Base-by-base conservation (phyloP, 2,797 vertebrate genomes). In the Rhynchotus rufescens region DNA sequence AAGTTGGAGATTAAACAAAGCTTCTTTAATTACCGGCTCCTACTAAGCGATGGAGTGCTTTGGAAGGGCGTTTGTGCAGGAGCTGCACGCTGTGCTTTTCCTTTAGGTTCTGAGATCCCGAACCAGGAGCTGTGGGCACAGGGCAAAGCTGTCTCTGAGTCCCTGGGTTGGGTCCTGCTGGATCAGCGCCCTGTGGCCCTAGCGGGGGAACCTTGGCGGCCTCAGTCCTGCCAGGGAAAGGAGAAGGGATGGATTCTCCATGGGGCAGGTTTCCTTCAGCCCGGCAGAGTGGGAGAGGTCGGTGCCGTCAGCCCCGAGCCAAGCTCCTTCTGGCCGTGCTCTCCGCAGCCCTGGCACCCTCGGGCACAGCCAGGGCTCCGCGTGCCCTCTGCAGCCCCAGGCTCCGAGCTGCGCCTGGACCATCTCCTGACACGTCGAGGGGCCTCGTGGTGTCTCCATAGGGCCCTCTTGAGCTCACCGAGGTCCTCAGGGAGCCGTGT, bases 31-130 rank as follows among this genome's bases (percentile, higher is more conserved):
- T 86, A 13, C 34, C 23, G 32, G 7, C n/a, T 56, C 49, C 30
- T 44, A 15, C 14, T 7, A 56, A 36, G 26, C 66, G 36, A n/a
- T 4, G 30, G 30, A 34, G 36, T 22, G 60, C 52, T 4, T 0
- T 4, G 51, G 77, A 40, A 57, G 30, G 47, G n/a, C 1, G 1
- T 7, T 73, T 15, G 13, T 67, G 21, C 26, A 3, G 0, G 13
- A 21, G 44, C 23, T 34, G 28, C 11, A 6, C 7, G 1, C 52
- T 26, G 3, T 10, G 25, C 38, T n/a, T 65, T 69, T 59, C 67
- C 44, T 65, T 52, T 66, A 49, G 34, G 23, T 25, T 26, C 22
- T 38, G 10, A 26, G 51, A 5, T 21, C 32, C 40, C 32, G 16
- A 28, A 3, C 4, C 3, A 51, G 62, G 22, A 32, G 51, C 25